Percentiles rank a stretch among this genome's conserved stretches.
phyloP scores from a whole-genome alignment of 2,113 vertebrate species.

The Edolisoma coerulescens region DNA sequence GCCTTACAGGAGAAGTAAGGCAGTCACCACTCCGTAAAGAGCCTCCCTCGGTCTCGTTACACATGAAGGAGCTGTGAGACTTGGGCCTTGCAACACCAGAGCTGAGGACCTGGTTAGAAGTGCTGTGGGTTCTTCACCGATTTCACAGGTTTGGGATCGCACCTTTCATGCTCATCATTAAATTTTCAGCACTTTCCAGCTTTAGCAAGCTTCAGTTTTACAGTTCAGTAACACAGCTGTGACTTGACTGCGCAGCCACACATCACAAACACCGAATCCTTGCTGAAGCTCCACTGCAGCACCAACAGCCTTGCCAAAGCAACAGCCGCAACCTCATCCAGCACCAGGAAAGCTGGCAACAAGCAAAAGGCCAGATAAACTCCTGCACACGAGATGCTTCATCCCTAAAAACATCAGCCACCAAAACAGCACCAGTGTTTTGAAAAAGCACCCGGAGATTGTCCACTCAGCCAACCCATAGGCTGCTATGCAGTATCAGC shows the following conservation, averaged over 20 bases:
- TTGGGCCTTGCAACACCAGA: background rate
- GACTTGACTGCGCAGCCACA: background rate
- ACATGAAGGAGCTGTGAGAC: background rate
- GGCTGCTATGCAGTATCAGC: background rate
- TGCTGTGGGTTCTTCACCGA: background rate
- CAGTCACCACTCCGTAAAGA: background rate
- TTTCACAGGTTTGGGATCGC: background rate
- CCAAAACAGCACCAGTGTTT: background rate
- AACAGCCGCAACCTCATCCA: background rate
- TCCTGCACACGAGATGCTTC: rapidly evolving
- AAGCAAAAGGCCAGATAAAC: background rate
- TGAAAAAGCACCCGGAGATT: background rate
- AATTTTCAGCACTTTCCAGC: background rate
- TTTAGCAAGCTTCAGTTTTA: background rate
- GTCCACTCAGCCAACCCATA: background rate
- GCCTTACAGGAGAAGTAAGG: background rate
- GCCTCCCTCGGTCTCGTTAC: background rate
- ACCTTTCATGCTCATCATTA: background rate
- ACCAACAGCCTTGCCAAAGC: background rate
- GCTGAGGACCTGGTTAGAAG: background rate
- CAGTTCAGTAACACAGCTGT: background rate
- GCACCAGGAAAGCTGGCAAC: background rate
- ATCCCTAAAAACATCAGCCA: background rate
- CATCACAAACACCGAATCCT: background rate
- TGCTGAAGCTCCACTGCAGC: background rate